Percentiles rank a stretch among this genome's conserved stretches.
Evolutionary conservation across 2,888 invertebrate genomes (phyloP).

Genomic region (Allolobophora icterica): DNA sequence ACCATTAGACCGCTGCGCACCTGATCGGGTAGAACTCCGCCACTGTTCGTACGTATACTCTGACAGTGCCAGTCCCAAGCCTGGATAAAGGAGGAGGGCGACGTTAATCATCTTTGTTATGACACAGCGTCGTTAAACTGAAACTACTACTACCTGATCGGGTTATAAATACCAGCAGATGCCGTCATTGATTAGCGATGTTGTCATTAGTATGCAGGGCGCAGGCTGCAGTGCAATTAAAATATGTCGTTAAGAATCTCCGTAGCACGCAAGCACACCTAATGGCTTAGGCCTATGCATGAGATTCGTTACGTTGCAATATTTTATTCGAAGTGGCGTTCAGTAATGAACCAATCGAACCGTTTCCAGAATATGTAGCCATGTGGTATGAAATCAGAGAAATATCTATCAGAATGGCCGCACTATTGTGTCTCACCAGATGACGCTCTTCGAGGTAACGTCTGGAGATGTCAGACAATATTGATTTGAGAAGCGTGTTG

Average conservation of each 20-base stretch:
- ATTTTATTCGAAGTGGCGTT: background rate
- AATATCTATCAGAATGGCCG: too few species aligned
- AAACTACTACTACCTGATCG: too few species aligned
- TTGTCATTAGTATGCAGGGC: background rate
- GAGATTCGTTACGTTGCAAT: background rate
- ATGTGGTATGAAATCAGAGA: background rate
- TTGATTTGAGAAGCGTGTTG: background rate
- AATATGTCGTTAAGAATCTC: background rate
- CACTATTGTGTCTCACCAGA: background rate
- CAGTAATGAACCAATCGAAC: background rate
- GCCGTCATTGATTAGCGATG: background rate
- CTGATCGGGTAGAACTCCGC: too few species aligned
- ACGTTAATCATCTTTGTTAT: too few species aligned
- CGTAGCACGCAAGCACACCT: background rate
- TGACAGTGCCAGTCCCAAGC: too few species aligned
- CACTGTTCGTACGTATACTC: too few species aligned
- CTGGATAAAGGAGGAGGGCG: too few species aligned
- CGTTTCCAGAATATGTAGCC: background rate
- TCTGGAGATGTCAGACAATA: background rate
- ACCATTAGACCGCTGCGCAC: too few species aligned
- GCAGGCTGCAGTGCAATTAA: background rate
- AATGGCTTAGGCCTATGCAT: background rate
- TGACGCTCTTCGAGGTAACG: background rate
- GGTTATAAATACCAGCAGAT: background rate
- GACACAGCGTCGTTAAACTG: too few species aligned